phyloP scores from a whole-genome alignment of 2,888 invertebrate species.

The Mesopsocus fuscifrons region DNA sequence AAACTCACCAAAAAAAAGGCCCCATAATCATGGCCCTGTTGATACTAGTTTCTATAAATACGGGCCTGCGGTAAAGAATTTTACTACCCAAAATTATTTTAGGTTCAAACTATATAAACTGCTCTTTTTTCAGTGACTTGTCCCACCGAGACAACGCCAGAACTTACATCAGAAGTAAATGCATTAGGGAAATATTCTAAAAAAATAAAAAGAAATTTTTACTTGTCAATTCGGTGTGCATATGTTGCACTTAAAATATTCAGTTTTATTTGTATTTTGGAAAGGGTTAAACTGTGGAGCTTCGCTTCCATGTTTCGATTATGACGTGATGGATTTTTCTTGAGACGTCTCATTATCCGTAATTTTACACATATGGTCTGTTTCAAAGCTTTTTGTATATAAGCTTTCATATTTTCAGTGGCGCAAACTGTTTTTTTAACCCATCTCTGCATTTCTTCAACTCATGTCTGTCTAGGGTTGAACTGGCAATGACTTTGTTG shows the following conservation, averaged over 20 bases:
- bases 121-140: no score
- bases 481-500: no score
- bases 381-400: slow-evolving; percentile 7
- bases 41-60: no score
- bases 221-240: slow-evolving; percentile 10
- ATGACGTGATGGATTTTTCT: background rate
- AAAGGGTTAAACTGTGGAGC: slow-evolving; percentile 1
- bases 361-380: slow-evolving; percentile 8
- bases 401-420: slow-evolving; percentile 6
- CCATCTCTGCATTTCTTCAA: background rate
- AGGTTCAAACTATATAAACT: no score
- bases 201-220: slow-evolving; percentile 9
- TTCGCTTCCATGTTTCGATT: background rate
- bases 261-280: slow-evolving; percentile 6
- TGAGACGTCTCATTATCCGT: background rate
- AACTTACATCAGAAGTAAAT: background rate
- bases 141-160: background rate
- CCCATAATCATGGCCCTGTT: no score
- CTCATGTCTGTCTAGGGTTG: no score
- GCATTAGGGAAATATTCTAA: slow-evolving; percentile 4
- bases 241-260: slow-evolving; percentile 10
- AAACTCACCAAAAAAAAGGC: no score
- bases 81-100: no score
- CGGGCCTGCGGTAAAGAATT: no score
- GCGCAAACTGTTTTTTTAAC: slow-evolving; percentile 1